A percentile compares a stretch with the other conserved stretches of the same genome.
These are phyloP conservation scores for Scaptomyza pallida DNA, from an alignment of 1,140 invertebrate genomes.

Conservation along the genomic window DNA sequence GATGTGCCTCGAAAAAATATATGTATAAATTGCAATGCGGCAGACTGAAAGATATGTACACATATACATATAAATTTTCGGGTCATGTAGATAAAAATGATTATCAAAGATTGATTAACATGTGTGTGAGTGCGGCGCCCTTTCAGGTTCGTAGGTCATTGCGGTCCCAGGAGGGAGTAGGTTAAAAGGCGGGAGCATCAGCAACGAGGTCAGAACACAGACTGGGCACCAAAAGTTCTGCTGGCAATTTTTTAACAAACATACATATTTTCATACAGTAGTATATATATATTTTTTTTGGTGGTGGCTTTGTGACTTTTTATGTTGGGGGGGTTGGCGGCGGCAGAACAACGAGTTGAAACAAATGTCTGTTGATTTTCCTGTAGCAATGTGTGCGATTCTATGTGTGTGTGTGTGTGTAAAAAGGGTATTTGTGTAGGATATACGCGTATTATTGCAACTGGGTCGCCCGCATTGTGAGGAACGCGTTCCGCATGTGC, in stretches of 20 bases:
- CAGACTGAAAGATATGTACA: constrained; percentile 5
- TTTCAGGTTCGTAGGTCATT: constrained; percentile 27
- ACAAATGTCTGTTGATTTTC: constrained; percentile 37
- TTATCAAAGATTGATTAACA: constrained; percentile 76
- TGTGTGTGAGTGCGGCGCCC: constrained; percentile 7
- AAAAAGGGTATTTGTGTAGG: constrained; percentile 46
- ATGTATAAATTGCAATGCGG: constrained; percentile 34
- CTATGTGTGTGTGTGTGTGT: constrained; percentile 35
- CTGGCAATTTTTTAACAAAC: constrained; percentile 35
- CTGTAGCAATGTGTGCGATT: constrained; percentile 6
- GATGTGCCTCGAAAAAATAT: constrained; percentile 11
- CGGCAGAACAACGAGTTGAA: constrained; percentile 24
- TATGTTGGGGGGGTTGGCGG: constrained; percentile 18
- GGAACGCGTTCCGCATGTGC: constrained; percentile 14
- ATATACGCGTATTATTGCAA: constrained; percentile 27
- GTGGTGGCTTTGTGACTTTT: constrained; percentile 45
- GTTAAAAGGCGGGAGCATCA: background rate
- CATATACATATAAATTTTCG: constrained; percentile 9
- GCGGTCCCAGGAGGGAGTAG: background rate
- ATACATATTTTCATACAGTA: constrained; percentile 30
- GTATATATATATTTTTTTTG: no score
- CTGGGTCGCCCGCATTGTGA: constrained; percentile 38
- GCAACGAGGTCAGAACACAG: constrained; percentile 24
- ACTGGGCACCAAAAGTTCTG: constrained; percentile 38
- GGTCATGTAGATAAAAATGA: constrained; percentile 57